Percentiles rank a stretch among this genome's conserved stretches.
These are phyloP conservation scores for Falco concolor DNA, from an alignment of 2,797 vertebrate genomes.

Conservation along the genomic window DNA sequence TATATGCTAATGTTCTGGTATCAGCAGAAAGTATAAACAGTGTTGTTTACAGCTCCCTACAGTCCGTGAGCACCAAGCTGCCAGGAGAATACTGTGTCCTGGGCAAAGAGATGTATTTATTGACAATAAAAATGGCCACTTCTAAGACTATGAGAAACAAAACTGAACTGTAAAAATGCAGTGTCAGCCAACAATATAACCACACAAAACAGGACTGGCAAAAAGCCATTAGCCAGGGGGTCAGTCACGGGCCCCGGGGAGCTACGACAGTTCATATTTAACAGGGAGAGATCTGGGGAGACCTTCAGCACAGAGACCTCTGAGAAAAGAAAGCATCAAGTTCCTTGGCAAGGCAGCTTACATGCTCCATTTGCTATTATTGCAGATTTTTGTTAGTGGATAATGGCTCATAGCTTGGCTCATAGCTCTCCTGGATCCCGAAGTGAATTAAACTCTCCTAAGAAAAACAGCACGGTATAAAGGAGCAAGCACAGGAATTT, in stretches of 20 bases:
- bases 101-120: constrained; percentile 30
- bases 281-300: constrained; percentile 17
- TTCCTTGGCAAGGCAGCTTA: constrained; percentile 45
- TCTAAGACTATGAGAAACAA: constrained; percentile 27
- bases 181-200: constrained; percentile 37
- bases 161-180: constrained; percentile 31
- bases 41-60: constrained; percentile 58
- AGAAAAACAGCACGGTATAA: background rate
- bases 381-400: constrained; percentile 55
- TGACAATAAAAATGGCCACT: constrained; percentile 37
- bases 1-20: constrained; percentile 56
- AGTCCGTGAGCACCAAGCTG: constrained; percentile 23
- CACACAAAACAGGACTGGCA: constrained; percentile 2
- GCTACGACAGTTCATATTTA: constrained; percentile 26
- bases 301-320: constrained; percentile 45
- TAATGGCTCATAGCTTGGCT: constrained; percentile 53
- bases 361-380: constrained; percentile 54
- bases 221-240: constrained; percentile 14
- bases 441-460: constrained; percentile 16
- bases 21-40: constrained; percentile 60
- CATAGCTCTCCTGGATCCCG: background rate
- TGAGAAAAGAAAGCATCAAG: constrained; percentile 36
- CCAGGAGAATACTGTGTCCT: constrained; percentile 36
- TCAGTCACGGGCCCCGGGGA: background rate
- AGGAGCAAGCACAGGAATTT: background rate